phyloP scores from a whole-genome alignment of 2,113 vertebrate genomes.

The Cinclus cinclus region DNA sequence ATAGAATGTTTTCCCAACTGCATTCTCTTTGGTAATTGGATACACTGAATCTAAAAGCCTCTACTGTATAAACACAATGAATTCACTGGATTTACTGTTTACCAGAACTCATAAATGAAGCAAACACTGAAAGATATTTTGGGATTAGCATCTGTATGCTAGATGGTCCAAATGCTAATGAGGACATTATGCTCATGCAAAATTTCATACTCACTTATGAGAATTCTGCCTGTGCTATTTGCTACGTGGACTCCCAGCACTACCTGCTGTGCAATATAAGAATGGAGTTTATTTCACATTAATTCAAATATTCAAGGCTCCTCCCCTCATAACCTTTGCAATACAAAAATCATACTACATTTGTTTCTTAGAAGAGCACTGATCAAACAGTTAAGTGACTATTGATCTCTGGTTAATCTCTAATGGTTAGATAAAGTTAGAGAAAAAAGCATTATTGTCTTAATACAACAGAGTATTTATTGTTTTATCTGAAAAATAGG shows the following conservation, averaged over 20 bases:
- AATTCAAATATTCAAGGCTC: background rate
- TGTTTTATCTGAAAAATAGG: background rate
- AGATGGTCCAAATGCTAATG: slow-evolving; percentile 29
- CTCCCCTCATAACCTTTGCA: background rate
- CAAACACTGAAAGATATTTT: slow-evolving; percentile 37
- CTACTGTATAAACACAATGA: background rate
- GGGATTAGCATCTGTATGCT: slow-evolving; percentile 41
- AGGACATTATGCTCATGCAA: background rate
- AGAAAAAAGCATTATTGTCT: background rate
- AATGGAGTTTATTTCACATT: background rate
- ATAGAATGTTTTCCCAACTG: background rate
- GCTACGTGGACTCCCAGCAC: background rate
- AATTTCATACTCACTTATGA: background rate
- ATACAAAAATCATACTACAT: background rate
- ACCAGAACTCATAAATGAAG: slow-evolving; percentile 16
- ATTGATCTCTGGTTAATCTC: background rate
- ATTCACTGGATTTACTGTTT: slow-evolving; percentile 9
- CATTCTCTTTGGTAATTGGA: slow-evolving; percentile 8
- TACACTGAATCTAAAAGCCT: background rate
- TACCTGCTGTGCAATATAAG: background rate
- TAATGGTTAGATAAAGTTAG: background rate
- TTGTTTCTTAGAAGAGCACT: background rate
- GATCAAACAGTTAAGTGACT: background rate
- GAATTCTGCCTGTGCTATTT: background rate
- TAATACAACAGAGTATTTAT: background rate